Conservation (phyloP, 2,888 invertebrate genomes). For the Pandemis cinnamomeana region DNA sequence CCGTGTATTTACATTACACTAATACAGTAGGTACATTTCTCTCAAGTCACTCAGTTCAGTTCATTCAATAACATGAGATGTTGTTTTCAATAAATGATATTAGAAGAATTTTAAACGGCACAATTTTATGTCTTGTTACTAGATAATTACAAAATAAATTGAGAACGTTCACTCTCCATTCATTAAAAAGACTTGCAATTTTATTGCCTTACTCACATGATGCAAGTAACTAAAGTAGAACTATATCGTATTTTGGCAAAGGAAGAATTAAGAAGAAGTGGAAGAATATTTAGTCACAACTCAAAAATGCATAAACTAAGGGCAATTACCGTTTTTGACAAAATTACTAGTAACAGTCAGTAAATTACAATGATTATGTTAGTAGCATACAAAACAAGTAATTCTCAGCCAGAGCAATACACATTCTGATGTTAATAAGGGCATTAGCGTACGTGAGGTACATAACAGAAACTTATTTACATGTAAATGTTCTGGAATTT, state of each 20-base stretch:
- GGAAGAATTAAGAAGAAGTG: background rate
- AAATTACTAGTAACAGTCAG: constrained; percentile 21
- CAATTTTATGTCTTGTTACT: constrained; percentile 10
- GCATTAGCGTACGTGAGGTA: constrained; percentile 36
- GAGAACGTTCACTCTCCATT: background rate
- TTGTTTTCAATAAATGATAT: constrained; percentile 25
- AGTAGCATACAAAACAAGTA: constrained; percentile 34
- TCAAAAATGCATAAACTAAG: constrained; percentile 16
- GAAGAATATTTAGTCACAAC: constrained; percentile 6
- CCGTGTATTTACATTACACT: constrained; percentile 34
- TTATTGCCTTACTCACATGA: background rate
- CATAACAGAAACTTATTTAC: constrained; percentile 35
- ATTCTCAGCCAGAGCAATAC: constrained; percentile 17
- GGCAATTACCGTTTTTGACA: constrained; percentile 28
- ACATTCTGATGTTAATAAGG: constrained; percentile 39
- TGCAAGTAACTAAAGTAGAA: background rate
- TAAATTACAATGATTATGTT: constrained; percentile 38
- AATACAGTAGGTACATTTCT: constrained; percentile 25
- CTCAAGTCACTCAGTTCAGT: constrained; percentile 20
- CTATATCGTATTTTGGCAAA: constrained; percentile 22
- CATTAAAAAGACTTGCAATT: background rate
- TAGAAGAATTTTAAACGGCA: constrained; percentile 19
- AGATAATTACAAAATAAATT: constrained; percentile 15
- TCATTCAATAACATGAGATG: constrained; percentile 34
- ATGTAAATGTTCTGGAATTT: constrained; percentile 31